Base-by-base conservation (phyloP, 2,888 invertebrate genomes). In the Meiosimyza platycephala region DNA sequence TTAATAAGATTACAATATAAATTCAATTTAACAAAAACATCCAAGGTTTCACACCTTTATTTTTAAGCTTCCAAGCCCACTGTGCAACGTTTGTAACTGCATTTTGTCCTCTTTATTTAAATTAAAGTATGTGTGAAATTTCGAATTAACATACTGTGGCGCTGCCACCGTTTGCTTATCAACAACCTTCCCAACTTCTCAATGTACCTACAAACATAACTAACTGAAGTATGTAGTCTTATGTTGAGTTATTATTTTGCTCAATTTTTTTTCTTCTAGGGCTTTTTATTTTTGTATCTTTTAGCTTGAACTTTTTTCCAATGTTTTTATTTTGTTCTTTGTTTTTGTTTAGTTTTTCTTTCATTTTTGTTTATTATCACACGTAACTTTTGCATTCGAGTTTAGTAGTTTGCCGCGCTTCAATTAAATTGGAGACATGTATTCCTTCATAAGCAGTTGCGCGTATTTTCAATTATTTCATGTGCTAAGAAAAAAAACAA, bases 311-410 rank as follows among this genome's bases (percentile, higher is more conserved):
- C 48, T 63, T 6, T 52, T 50, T 62, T 68, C 51, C 72, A n/a
- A 13, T 67, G 59, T 40, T 22, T 67, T 40, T 64, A 47, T 70
- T 63, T 55, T 50, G 65, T 60, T 62, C 57, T 64, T 70, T 75
- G 74, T 75, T 70, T 76, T 66, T 73, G 18, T 64, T 57, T 70
- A 75, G 54, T 75, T 79, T 82, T 81, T 66, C 57, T 66, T 62
- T 28, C 2, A 28, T 6, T 57, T 15, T 13, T 15, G 22, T 28
- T 28, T 57, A 28, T 57, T 57, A 57, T 28, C 57, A 57, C 57
- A 28, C 57, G 57, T 57, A 18, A 57, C 28, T 57, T 28, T 28
- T 22, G 6, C 22, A 28, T 57, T 13, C 13, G 12, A 18, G 57
- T 57, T 57, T 22, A 57, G 28, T 28, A 28, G 28, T 28, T 57